Evolutionary conservation across 2,113 vertebrate genomes (phyloP).

Genomic region (Anolis sagrei): DNA sequence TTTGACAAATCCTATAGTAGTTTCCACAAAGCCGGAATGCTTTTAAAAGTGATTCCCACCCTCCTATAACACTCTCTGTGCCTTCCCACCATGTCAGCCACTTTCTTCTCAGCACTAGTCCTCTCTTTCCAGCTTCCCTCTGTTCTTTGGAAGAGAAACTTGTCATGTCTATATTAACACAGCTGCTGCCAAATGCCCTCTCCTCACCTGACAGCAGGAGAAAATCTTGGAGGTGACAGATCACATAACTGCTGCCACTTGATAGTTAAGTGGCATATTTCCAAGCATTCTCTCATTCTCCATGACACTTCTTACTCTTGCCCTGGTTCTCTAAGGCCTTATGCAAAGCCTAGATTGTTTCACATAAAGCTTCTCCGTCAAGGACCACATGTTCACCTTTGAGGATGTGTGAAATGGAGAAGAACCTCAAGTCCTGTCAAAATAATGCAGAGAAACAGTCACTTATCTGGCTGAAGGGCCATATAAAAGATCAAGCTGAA

Average conservation of each 20-base stretch:
- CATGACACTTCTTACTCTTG: conserved; percentile 27
- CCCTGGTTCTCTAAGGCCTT: conserved; percentile 39
- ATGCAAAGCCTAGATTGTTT: conserved; percentile 39
- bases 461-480: conserved; percentile 44
- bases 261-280: conserved; percentile 56
- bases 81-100: conserved; percentile 45
- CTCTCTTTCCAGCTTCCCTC: conserved; percentile 52
- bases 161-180: conserved; percentile 61
- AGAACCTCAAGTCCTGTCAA: conserved; percentile 55
- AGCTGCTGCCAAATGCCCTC: conserved; percentile 49
- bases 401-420: conserved; percentile 56
- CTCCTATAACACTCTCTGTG: conserved; percentile 53
- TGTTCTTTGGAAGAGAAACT: conserved; percentile 35
- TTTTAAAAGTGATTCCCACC: conserved; percentile 50
- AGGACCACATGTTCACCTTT: conserved; percentile 55
- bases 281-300: conserved; percentile 46
- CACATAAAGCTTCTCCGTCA: conserved; percentile 51
- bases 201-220: conserved; percentile 58
- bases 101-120: conserved; percentile 55
- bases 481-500: conserved; percentile 3
- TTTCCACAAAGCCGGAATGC: conserved; percentile 31
- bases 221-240: conserved; percentile 63
- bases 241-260: conserved; percentile 58
- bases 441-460: conserved; percentile 58
- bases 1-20: conserved; percentile 15